phyloP scores from a whole-genome alignment of 2,888 invertebrate genomes.

The Brenthis hecate region DNA sequence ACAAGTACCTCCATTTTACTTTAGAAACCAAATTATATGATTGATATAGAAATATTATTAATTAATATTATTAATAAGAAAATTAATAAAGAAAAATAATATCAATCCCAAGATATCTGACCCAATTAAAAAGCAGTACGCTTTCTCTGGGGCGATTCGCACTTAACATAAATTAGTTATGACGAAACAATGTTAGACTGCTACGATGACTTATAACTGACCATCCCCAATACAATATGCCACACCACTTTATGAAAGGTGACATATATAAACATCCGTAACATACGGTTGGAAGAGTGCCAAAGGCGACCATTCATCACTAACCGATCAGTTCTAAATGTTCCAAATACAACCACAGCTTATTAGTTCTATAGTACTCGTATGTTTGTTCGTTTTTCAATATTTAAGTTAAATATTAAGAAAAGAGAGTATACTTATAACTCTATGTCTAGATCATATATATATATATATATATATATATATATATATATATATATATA shows the following conservation, averaged over 20 bases:
- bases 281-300: constrained; percentile 38
- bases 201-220: constrained; percentile 12
- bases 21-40: too few species aligned
- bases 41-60: too few species aligned
- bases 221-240: constrained; percentile 9
- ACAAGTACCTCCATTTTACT: too few species aligned
- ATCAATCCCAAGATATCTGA: not conserved
- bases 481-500: too few species aligned
- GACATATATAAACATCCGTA: constrained; percentile 39
- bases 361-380: not conserved
- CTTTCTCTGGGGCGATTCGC: not conserved
- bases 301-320: constrained; percentile 39
- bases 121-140: not conserved
- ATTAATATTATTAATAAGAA: too few species aligned
- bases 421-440: too few species aligned
- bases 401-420: too few species aligned
- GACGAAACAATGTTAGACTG: constrained; percentile 17
- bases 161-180: constrained; percentile 23
- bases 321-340: constrained; percentile 30
- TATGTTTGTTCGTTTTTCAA: too few species aligned
- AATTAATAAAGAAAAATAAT: too few species aligned
- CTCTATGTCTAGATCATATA: too few species aligned
- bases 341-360: not conserved
- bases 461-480: too few species aligned
- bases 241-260: constrained; percentile 27